These are phyloP conservation scores for Endomychus coccineus DNA, from an alignment of 2,888 invertebrate genomes.

Conservation along the genomic window DNA sequence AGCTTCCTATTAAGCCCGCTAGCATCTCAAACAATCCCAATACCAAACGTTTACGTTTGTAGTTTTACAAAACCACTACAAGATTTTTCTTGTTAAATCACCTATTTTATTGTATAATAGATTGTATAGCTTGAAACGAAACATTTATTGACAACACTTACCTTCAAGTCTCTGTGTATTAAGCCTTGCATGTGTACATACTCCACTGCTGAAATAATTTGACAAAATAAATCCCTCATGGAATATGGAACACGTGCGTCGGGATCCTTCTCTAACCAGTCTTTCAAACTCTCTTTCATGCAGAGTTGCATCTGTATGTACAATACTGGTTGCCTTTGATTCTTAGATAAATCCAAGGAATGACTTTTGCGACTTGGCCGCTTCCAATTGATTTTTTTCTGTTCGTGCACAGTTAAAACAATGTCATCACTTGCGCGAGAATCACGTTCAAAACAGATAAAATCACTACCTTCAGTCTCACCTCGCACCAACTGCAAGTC, in stretches of 20 bases:
- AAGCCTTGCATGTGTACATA: constrained; percentile 90
- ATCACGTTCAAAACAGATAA: too few species aligned
- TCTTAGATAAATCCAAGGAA: constrained; percentile 36
- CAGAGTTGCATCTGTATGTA: constrained; percentile 99
- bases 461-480: too few species aligned
- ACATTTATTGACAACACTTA: constrained; percentile 33
- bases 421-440: too few species aligned
- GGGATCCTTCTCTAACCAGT: constrained; percentile 70
- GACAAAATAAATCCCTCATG: constrained; percentile 69
- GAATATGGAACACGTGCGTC: constrained; percentile 45
- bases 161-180: constrained; percentile 94
- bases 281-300: constrained; percentile 76
- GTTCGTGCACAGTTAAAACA: too few species aligned
- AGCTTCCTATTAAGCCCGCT: too few species aligned
- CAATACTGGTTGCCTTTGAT: constrained; percentile 50
- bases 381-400: constrained; percentile 28
- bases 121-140: too few species aligned
- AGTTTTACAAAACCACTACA: too few species aligned
- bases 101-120: too few species aligned
- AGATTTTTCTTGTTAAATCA: too few species aligned
- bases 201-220: constrained; percentile 90
- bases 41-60: too few species aligned
- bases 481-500: too few species aligned
- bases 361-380: constrained; percentile 35
- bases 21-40: too few species aligned